Percentiles rank a stretch among this genome's conserved stretches.
Evolutionary conservation across 2,888 invertebrate species (phyloP).

Genomic region (Pilophorus perplexus): DNA sequence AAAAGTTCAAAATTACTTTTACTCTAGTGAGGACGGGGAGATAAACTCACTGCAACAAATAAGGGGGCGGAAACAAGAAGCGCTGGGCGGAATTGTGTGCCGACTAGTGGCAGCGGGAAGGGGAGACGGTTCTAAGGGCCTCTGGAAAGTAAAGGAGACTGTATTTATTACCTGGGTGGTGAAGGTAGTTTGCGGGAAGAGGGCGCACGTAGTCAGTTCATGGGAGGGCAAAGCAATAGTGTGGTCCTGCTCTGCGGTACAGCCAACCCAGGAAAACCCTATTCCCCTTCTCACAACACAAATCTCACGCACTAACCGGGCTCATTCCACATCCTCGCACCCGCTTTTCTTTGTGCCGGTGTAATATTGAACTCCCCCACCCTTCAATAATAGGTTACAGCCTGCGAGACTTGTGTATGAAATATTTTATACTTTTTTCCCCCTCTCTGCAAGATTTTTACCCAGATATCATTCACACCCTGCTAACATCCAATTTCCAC

Average conservation of each 20-base stretch:
- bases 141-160: conserved; percentile 26
- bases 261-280: too few species aligned
- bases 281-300: too few species aligned
- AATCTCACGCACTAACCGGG: conserved; percentile 17
- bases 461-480: conserved; percentile 13
- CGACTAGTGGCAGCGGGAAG: too few species aligned
- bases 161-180: conserved; percentile 38
- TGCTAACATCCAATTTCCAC: not conserved
- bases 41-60: conserved; percentile 36
- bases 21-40: conserved; percentile 25
- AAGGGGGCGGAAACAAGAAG: conserved; percentile 26
- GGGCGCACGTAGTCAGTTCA: conserved; percentile 35
- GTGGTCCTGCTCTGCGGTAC: conserved; percentile 36
- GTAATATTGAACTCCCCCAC: conserved; percentile 16
- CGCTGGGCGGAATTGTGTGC: conserved; percentile 3
- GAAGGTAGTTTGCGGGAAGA: conserved; percentile 33
- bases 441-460: not conserved
- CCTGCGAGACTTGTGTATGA: conserved; percentile 21
- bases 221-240: conserved; percentile 37
- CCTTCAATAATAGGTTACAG: conserved; percentile 30
- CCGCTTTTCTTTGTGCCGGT: not conserved
- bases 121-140: too few species aligned
- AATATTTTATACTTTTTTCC: conserved; percentile 11
- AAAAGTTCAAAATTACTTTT: conserved; percentile 39
- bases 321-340: not conserved